Evolutionary conservation across 2,888 invertebrate genomes (phyloP).

Genomic region (Holacanthella duospinosa): DNA sequence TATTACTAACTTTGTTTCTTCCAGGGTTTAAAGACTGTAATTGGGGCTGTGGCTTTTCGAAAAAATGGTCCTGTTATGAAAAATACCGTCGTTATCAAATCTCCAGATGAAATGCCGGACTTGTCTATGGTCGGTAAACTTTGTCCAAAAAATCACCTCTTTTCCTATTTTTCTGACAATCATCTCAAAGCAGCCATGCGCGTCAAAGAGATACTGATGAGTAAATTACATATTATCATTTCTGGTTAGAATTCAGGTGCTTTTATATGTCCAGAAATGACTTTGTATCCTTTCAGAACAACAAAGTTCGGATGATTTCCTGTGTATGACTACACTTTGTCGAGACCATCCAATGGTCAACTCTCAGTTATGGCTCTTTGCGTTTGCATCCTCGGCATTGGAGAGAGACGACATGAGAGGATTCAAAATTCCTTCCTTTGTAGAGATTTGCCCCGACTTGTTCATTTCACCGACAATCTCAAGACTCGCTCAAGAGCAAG

Average conservation of each 20-base stretch:
- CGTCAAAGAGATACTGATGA: neutral
- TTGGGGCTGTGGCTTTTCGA: neutral
- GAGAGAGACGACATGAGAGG: conserved; percentile 56
- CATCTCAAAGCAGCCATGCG: neutral
- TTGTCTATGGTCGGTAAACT: neutral
- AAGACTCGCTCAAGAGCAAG: conserved; percentile 20
- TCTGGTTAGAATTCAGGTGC: no score
- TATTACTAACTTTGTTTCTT: neutral
- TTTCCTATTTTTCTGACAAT: conserved; percentile 4
- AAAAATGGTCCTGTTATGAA: neutral
- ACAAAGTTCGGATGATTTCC: conserved; percentile 58
- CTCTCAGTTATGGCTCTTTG: conserved; percentile 69
- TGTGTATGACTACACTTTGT: conserved; percentile 58
- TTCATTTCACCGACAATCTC: conserved; percentile 44
- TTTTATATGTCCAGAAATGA: no score
- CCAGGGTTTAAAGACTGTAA: neutral
- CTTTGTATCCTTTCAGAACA: conserved; percentile 56
- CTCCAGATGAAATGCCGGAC: neutral
- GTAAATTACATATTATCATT: neutral
- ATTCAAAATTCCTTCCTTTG: conserved; percentile 59
- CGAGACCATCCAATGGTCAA: conserved; percentile 51
- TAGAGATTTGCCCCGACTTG: conserved; percentile 69
- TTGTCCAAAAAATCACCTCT: neutral
- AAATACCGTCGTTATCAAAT: neutral
- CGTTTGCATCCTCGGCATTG: conserved; percentile 61